Evolutionary conservation across 2,797 vertebrate genomes (phyloP).

Genomic region (Pangasius mekongensis): DNA sequence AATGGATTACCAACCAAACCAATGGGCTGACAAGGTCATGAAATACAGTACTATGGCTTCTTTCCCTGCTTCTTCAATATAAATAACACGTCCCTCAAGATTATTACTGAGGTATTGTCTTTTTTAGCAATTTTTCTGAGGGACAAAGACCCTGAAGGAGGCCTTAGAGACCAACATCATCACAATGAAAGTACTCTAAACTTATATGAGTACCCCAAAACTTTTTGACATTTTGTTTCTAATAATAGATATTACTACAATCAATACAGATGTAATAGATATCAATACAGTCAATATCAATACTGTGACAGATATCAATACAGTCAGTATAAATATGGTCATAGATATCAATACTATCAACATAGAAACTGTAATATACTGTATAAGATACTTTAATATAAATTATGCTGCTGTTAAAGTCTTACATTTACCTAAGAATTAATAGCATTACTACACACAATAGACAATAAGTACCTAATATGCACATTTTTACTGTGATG

Average conservation of each 20-base stretch:
- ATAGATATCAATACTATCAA: not conserved
- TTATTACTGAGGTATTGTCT: conserved; percentile 63
- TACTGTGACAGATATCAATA: not conserved
- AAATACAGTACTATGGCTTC: conserved; percentile 77
- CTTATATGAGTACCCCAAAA: not conserved
- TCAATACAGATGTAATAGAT: not conserved
- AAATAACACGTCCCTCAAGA: conserved; percentile 79
- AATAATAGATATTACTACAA: not conserved
- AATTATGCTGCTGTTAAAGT: not conserved
- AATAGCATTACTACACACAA: not conserved
- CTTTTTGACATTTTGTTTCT: not conserved
- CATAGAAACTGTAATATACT: not conserved
- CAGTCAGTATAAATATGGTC: not conserved
- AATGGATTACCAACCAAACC: conserved; percentile 87
- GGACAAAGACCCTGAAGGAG: not conserved
- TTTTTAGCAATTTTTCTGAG: not conserved
- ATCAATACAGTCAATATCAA: not conserved
- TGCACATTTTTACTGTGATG: not conserved
- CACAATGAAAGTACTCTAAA: not conserved
- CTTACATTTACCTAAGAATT: not conserved
- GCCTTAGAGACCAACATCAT: not conserved
- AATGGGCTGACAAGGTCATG: conserved; percentile 83
- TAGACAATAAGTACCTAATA: not conserved
- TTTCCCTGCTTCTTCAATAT: conserved; percentile 66
- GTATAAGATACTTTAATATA: not conserved